Evolutionary conservation across 2,888 invertebrate genomes (phyloP).

Genomic region (Subacronicta megacephala): DNA sequence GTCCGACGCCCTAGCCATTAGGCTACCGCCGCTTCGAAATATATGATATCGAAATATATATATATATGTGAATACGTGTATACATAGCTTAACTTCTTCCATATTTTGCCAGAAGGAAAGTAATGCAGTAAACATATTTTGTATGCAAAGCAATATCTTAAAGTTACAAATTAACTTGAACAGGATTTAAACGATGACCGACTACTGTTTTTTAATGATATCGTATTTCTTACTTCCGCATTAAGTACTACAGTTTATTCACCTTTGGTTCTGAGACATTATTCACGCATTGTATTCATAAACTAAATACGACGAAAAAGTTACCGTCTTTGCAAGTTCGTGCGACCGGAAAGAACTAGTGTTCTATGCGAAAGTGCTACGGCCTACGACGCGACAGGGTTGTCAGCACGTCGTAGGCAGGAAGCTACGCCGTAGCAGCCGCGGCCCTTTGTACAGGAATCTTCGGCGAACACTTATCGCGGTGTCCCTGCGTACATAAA

Average conservation of each 20-base stretch:
- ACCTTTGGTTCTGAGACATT: conserved; percentile 12
- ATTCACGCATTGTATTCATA: conserved; percentile 7
- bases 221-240: too few relatives aligned
- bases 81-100: too few relatives aligned
- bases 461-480: conserved; percentile 52
- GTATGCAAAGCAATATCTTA: too few relatives aligned
- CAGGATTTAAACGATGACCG: too few relatives aligned
- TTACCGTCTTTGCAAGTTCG: conserved; percentile 22
- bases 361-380: conserved; percentile 37
- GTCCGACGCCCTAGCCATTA: too few relatives aligned
- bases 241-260: conserved; percentile 5
- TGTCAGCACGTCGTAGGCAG: conserved; percentile 49
- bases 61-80: too few relatives aligned
- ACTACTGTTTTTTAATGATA: too few relatives aligned
- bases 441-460: conserved; percentile 46
- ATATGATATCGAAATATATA: too few relatives aligned
- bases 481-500: conserved; percentile 47
- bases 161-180: too few relatives aligned
- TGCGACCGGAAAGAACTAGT: conserved; percentile 45
- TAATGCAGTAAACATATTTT: too few relatives aligned
- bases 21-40: too few relatives aligned
- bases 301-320: conserved; percentile 37
- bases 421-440: conserved; percentile 58
- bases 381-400: conserved; percentile 36
- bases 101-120: too few relatives aligned